A percentile compares a stretch with the other conserved stretches of the same genome.
Evolutionary conservation across 2,888 invertebrate species (phyloP).

Genomic region (Halictus ligatus): DNA sequence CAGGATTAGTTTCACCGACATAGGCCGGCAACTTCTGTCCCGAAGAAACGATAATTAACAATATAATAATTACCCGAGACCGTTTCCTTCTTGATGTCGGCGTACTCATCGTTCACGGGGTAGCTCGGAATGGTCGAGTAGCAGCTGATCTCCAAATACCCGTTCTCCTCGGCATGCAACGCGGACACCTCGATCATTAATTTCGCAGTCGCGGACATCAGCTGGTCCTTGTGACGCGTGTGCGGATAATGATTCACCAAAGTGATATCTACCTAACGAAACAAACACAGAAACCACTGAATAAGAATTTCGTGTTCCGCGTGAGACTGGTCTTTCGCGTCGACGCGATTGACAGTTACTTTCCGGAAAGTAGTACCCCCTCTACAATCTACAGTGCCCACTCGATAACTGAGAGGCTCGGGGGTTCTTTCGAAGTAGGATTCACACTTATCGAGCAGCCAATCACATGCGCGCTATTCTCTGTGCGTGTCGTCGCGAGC

Average conservation of each 20-base stretch:
- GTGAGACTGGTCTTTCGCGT: neutral
- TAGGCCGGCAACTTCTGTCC: too few relatives aligned
- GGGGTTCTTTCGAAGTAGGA: too few relatives aligned
- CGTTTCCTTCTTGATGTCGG: conserved; percentile 90
- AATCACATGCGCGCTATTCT: neutral
- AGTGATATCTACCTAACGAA: conserved; percentile 76
- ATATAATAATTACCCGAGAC: conserved; percentile 88
- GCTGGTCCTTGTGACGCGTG: conserved; percentile 70
- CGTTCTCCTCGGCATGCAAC: conserved; percentile 89
- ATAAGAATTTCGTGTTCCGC: neutral
- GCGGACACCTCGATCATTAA: conserved; percentile 91
- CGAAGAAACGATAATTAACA: neutral
- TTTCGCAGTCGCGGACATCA: conserved; percentile 87
- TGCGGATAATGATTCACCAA: conserved; percentile 77
- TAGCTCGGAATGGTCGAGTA: conserved; percentile 92
- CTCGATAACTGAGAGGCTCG: neutral
- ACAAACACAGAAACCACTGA: neutral
- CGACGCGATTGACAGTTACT: neutral
- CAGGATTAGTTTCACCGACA: too few relatives aligned
- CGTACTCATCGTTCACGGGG: conserved; percentile 89
- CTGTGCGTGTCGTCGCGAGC: too few relatives aligned
- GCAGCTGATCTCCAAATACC: conserved; percentile 90
- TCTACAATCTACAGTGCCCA: neutral
- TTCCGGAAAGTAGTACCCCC: neutral
- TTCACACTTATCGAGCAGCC: neutral